These are phyloP conservation scores for Notospermus geniculatus DNA, from an alignment of 1,140 invertebrate genomes.

Conservation along the genomic window DNA sequence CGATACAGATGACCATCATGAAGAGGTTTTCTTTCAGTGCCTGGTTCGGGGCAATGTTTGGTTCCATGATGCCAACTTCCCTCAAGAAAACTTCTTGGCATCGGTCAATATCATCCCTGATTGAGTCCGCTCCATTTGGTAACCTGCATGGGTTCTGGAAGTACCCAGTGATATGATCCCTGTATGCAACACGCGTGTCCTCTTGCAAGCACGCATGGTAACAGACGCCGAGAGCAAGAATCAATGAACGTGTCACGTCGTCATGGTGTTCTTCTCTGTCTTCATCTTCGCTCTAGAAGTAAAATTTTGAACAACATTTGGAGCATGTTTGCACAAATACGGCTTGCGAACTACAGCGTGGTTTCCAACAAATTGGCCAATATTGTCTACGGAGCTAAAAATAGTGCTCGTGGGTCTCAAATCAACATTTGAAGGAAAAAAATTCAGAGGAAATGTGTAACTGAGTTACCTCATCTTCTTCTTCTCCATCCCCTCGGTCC, in stretches of 20 bases:
- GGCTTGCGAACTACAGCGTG: too few species aligned
- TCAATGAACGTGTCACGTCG: conserved; percentile 30
- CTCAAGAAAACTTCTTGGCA: conserved; percentile 45
- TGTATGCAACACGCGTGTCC: conserved; percentile 31
- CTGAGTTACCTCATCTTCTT: conserved; percentile 19
- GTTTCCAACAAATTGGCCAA: too few species aligned
- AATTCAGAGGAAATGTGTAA: too few species aligned
- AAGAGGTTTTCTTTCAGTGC: conserved; percentile 50
- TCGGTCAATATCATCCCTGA: conserved; percentile 30
- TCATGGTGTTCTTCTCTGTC: background rate
- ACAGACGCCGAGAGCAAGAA: conserved; percentile 41
- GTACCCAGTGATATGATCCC: conserved; percentile 18
- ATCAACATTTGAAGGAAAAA: too few species aligned
- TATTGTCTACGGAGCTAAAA: too few species aligned
- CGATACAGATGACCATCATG: conserved; percentile 49
- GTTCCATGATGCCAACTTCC: conserved; percentile 30
- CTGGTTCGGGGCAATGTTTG: conserved; percentile 45
- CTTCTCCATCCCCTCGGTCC: conserved; percentile 17
- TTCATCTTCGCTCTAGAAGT: too few species aligned
- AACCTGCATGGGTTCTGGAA: conserved; percentile 27
- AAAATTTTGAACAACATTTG: too few species aligned
- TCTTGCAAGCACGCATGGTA: conserved; percentile 37
- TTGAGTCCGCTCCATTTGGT: conserved; percentile 20
- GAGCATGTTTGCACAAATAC: too few species aligned
- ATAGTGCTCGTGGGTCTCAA: too few species aligned